A percentile compares a stretch with the other conserved stretches of the same genome.
Evolutionary conservation across 2,113 vertebrate genomes (phyloP).

Genomic region (Paramormyrops kingsleyae): DNA sequence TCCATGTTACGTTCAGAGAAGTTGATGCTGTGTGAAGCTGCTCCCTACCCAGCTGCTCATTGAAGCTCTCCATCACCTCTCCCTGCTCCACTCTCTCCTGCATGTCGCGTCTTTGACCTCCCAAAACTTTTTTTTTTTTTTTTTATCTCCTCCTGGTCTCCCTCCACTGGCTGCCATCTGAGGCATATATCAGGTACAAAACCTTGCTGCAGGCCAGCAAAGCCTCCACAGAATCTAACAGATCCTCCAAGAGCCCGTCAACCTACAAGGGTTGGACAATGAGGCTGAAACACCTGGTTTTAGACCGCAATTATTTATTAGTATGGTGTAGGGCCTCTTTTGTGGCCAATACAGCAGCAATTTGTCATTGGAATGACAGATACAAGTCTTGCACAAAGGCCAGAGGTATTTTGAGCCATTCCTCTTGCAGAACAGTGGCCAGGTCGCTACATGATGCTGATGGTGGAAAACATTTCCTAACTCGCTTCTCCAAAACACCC

Average conservation of each 20-base stretch:
- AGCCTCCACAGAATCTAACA: not conserved
- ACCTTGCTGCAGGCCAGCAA: not conserved
- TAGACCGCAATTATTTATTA: not conserved
- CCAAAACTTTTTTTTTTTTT: too few relatives aligned
- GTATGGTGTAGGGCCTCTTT: not conserved
- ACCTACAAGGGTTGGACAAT: not conserved
- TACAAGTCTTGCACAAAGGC: not conserved
- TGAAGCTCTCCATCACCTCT: not conserved
- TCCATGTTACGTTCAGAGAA: not conserved
- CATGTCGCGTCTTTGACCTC: not conserved
- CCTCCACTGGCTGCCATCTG: not conserved
- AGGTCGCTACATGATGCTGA: too few relatives aligned
- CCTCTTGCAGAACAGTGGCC: too few relatives aligned
- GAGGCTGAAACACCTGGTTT: not conserved
- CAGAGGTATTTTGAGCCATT: too few relatives aligned
- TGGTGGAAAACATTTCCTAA: too few relatives aligned
- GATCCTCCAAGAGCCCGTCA: not conserved
- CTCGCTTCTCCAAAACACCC: too few relatives aligned
- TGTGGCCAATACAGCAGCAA: not conserved
- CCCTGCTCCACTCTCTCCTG: not conserved
- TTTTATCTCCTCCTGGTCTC: not conserved
- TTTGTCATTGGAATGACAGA: not conserved
- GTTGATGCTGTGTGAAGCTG: not conserved
- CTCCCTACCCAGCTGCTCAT: not conserved
- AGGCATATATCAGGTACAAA: not conserved